phyloP scores from a whole-genome alignment of 2,888 invertebrate species.

The Chymomyza procnemis region DNA sequence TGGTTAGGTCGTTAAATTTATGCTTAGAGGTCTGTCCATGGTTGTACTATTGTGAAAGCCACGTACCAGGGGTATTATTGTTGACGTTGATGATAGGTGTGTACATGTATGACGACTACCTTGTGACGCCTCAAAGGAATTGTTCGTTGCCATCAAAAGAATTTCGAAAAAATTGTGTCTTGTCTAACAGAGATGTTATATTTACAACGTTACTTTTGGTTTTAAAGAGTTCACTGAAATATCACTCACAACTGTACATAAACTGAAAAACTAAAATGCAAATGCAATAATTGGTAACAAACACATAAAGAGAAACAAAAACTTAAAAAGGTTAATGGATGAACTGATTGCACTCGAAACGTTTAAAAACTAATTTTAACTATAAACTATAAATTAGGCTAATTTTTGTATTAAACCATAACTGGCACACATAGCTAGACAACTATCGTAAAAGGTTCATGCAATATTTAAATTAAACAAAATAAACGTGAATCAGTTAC shows the following conservation, averaged over 20 bases:
- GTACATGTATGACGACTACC: background rate
- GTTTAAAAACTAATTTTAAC: background rate
- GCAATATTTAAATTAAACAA: background rate
- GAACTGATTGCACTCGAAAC: background rate
- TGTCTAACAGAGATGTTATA: no score
- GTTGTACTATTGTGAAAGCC: background rate
- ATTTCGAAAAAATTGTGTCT: no score
- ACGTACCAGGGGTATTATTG: background rate
- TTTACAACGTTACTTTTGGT: background rate
- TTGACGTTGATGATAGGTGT: background rate
- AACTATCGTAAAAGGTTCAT: background rate
- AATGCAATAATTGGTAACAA: background rate
- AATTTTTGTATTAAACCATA: slow-evolving; percentile 3
- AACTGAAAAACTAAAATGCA: background rate
- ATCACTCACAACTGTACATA: background rate
- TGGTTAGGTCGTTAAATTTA: slow-evolving; percentile 27
- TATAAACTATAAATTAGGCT: slow-evolving; percentile 7
- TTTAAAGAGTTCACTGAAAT: background rate
- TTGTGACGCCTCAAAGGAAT: background rate
- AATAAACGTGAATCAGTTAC: no score
- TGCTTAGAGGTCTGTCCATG: background rate
- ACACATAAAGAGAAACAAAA: slow-evolving; percentile 1
- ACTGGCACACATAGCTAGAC: background rate
- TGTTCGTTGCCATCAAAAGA: background rate
- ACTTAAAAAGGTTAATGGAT: slow-evolving; percentile 11